Base-by-base conservation (phyloP, 2,888 invertebrate genomes). In the Tetragonisca angustula region DNA sequence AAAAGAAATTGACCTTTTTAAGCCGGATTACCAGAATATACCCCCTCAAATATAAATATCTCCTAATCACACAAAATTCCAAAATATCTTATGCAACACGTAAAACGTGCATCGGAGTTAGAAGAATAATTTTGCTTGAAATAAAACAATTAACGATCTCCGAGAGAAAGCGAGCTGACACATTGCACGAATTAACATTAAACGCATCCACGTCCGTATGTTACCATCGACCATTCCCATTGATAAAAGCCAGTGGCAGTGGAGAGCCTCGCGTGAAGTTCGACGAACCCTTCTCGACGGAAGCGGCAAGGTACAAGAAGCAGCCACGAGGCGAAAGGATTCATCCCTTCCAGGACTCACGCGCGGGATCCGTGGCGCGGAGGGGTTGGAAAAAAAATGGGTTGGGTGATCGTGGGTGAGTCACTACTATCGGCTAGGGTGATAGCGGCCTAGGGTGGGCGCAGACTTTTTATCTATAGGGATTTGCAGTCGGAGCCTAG, bases 371-470 rank as follows among this genome's bases (percentile, higher is more conserved):
- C 89, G 83, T 89, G 89, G 85, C 87, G 83, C 81, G 72, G 85
- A 90, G 89, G 89, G 89, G 89, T 90, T 88, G 89, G 87, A 88
- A 88, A 92, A 92, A 93, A 93, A 93, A 92, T 92, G 92, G 91
- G 89, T 91, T 92, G 93, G 93, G 91, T 93, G 92, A 91, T 91
- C 90, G 93, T 91, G 93, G 93, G 93, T 94, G 94, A 94, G 92
- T 94, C 94, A 94, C 90, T 90, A 89, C 89, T 87, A 90, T 91
- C 89, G 89, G 88, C 89, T 91, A 84, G 93, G 93, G 93, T 92
- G 90, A 90, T 91, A 89, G 87, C 86, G 87, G 88, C 90, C 21
- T 90, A 88, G 92, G 91, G 91, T 91, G 87, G 88, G 89, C 84
- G 89, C 91, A 89, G 88, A 91, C 91, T 93, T 92, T 93, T 93